Evolutionary conservation across 2,113 vertebrate species (phyloP).

Genomic region (Bos indicus): DNA sequence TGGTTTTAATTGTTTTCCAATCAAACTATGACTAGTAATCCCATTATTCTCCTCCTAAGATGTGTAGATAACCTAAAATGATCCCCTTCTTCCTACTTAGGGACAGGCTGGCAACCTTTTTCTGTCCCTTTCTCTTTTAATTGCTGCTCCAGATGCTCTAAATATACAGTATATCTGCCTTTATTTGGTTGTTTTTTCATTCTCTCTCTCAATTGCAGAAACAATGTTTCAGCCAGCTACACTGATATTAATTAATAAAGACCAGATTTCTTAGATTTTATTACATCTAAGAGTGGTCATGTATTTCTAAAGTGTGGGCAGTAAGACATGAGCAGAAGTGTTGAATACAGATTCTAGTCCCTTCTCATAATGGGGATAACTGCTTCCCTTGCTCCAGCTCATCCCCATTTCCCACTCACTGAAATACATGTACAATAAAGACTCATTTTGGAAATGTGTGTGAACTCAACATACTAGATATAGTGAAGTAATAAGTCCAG

Average conservation of each 20-base stretch:
- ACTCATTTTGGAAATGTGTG: neutral
- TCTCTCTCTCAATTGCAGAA: neutral
- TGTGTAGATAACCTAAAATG: neutral
- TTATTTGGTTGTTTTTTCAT: neutral
- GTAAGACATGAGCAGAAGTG: neutral
- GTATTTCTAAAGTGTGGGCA: neutral
- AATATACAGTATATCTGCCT: neutral
- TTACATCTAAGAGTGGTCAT: neutral
- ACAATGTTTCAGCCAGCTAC: neutral
- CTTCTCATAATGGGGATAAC: neutral
- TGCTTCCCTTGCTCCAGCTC: neutral
- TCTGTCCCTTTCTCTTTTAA: neutral
- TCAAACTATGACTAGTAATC: neutral
- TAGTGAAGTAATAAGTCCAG: neutral
- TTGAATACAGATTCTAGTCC: neutral
- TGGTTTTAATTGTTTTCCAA: neutral
- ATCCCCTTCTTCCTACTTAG: neutral
- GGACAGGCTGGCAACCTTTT: neutral
- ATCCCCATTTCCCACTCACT: neutral
- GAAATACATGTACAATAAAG: neutral
- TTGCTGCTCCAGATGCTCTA: neutral
- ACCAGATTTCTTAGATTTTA: neutral
- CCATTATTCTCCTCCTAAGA: neutral
- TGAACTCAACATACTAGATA: neutral
- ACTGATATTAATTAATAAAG: neutral